Conservation (phyloP, 2,113 vertebrate genomes). For the Arothron firmamentum region DNA sequence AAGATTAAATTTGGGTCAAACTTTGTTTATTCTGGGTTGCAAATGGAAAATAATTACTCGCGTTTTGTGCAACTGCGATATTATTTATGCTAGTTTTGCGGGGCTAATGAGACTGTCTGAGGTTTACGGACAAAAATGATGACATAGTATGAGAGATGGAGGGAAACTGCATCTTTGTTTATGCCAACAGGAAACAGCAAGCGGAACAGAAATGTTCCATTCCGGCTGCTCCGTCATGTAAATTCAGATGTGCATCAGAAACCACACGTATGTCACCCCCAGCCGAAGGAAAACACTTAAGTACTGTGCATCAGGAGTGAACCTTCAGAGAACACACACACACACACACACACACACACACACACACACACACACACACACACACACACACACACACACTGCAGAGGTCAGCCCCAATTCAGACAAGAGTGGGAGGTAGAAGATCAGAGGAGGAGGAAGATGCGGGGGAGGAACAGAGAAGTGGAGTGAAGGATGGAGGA, state of each 20-base stretch:
- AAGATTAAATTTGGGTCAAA: too few species aligned
- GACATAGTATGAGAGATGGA: too few species aligned
- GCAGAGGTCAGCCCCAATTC: conserved; percentile 23
- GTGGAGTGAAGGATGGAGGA: conserved; percentile 5
- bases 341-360: conserved; percentile 5
- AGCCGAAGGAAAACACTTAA: neutral
- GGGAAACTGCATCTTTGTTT: too few species aligned
- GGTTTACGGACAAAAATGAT: too few species aligned
- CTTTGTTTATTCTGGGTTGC: too few species aligned
- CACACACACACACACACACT: conserved; percentile 12
- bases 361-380: neutral
- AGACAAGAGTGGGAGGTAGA: conserved; percentile 2
- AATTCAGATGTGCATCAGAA: neutral
- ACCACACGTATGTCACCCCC: neutral
- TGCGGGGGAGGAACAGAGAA: conserved; percentile 8
- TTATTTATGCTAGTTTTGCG: too few species aligned
- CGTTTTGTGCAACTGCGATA: too few species aligned
- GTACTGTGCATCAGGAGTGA: conserved; percentile 6
- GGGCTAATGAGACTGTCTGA: too few species aligned
- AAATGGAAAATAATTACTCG: too few species aligned
- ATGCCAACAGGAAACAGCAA: too few species aligned
- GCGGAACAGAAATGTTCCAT: too few species aligned
- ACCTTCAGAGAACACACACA: conserved; percentile 21
- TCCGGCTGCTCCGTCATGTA: too few species aligned
- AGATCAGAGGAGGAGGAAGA: conserved; percentile 5